phyloP scores from a whole-genome alignment of 2,888 invertebrate genomes.

The Rhodophaea formosa region DNA sequence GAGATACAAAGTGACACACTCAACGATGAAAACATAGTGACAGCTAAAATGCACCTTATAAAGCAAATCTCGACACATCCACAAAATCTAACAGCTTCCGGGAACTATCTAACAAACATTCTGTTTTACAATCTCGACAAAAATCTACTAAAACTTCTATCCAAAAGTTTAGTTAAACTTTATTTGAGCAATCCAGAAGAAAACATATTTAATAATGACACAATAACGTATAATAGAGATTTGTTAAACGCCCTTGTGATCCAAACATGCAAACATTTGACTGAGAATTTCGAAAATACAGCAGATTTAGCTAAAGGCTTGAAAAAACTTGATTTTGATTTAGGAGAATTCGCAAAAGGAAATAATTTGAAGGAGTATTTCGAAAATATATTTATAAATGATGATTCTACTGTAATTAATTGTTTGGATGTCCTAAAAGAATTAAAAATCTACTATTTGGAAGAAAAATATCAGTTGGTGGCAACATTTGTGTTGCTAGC shows the following conservation, averaged over 20 bases:
- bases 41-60: conserved; percentile 55
- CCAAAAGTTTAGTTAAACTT: conserved; percentile 56
- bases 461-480: conserved; percentile 65
- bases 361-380: conserved; percentile 47
- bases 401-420: conserved; percentile 38
- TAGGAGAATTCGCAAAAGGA: conserved; percentile 47
- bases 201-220: conserved; percentile 45
- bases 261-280: conserved; percentile 55
- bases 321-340: conserved; percentile 52
- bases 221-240: conserved; percentile 48
- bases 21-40: conserved; percentile 29
- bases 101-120: conserved; percentile 46
- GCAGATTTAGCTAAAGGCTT: conserved; percentile 55
- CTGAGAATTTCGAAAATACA: conserved; percentile 53
- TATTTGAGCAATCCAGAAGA: conserved; percentile 37
- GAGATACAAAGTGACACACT: conserved; percentile 41
- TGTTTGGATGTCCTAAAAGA: conserved; percentile 55
- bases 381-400: conserved; percentile 35
- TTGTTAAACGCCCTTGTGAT: conserved; percentile 53
- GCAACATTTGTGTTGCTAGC: conserved; percentile 58
- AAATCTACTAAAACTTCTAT: conserved; percentile 48
- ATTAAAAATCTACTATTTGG: conserved; percentile 59
- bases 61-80: conserved; percentile 47
- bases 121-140: conserved; percentile 55
- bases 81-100: conserved; percentile 35